Base-by-base conservation (phyloP, 1,140 invertebrate genomes). In the Lucilia sericata region DNA sequence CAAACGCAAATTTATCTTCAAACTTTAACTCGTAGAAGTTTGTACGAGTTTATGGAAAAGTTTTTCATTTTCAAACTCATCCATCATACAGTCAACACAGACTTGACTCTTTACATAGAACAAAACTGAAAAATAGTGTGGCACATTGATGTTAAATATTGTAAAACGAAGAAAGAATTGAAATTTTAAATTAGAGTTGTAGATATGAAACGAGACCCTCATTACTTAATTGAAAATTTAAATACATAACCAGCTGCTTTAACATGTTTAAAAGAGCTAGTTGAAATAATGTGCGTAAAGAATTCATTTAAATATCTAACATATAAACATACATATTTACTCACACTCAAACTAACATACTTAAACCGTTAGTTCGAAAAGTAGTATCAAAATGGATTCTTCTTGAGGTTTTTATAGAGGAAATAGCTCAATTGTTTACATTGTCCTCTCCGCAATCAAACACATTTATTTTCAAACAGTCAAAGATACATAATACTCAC, bases 41-140 rank as follows among this genome's bases (percentile, higher is more conserved):
- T 17, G 14, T n/a, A 17, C 5, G 14, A 60, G 21, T 10, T 21
- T 70, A 21, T 21, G 65, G n/a, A 70, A 70, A 21, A 70, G 13
- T 70, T 70, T 70, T 21, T 2, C 60, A 70, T 70, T 70, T 60
- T 60, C 51, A 70, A 70, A 70, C 65, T 70, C 65, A 70, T 70
- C 9, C 19, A 70, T 70, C 19, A 70, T 70, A 10, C 55, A 60
- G 14, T 60, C 51, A 7, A 14, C 42, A 55, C 3, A 7, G 51
- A 30, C 25, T 42, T 42, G 2, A 42, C 42, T 42, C 42, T 42
- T 42, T 10, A 42, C 42, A 42, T 42, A 42, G 42, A 42, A 42
- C 2, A 42, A 42, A 42, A 2, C 42, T 7, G 25, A 30, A 30
- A 30, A 17, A 12, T 55, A 12, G 51, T 55, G 65, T 55, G 65